Evolutionary conservation across 1,140 invertebrate genomes (phyloP).

Genomic region (Ceratoteleas bidentatus): DNA sequence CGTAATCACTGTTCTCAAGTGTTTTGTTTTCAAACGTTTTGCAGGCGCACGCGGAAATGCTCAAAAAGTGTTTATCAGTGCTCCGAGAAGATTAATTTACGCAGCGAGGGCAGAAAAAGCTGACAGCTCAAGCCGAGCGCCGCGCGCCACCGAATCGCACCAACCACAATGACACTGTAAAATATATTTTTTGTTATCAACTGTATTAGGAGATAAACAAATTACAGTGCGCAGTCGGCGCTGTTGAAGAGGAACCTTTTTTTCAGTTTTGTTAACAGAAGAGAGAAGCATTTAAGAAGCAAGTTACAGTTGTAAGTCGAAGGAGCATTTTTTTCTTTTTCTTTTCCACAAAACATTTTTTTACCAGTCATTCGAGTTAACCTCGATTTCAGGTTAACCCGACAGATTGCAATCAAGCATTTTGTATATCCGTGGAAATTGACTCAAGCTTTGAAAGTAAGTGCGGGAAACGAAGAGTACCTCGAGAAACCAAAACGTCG

Average conservation of each 20-base stretch:
- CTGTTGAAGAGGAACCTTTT: conserved; percentile 12
- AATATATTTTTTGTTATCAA: conserved; percentile 80
- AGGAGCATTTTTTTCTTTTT: no score
- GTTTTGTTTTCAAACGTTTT: conserved; percentile 34
- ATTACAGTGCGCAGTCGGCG: conserved; percentile 24
- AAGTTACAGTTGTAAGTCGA: no score
- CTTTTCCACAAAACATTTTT: no score
- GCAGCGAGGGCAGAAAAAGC: conserved; percentile 27
- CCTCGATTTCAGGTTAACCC: no score
- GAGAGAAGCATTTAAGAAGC: no score
- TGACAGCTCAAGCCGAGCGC: conserved; percentile 23
- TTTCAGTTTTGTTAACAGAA: no score
- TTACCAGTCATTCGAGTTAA: no score
- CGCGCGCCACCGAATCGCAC: conserved; percentile 74
- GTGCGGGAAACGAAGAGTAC: no score
- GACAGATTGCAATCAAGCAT: no score
- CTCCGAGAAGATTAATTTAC: conserved; percentile 82
- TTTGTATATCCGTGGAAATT: no score
- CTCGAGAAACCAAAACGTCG: no score
- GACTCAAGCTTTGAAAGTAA: no score
- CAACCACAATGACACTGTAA: conserved; percentile 72
- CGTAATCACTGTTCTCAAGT: conserved; percentile 14
- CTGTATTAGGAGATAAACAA: conserved; percentile 40
- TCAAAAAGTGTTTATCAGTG: conserved; percentile 83
- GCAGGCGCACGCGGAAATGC: conserved; percentile 84